Conservation (phyloP, 2,797 vertebrate genomes). For the Macroramphosus scolopax region DNA sequence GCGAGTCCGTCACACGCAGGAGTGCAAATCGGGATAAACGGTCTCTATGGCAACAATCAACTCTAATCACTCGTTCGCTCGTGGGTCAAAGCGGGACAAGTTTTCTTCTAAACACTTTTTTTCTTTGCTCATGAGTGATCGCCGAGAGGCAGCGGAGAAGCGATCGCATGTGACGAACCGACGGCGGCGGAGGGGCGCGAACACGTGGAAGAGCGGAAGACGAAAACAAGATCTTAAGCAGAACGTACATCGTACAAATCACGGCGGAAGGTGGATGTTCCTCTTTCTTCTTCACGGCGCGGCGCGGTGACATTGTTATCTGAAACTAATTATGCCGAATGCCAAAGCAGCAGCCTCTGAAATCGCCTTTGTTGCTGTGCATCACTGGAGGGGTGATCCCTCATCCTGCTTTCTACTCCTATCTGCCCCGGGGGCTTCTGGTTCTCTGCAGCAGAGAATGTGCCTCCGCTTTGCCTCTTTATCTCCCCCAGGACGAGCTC, state of each 20-base stretch:
- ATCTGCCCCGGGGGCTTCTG: slow-evolving; percentile 49
- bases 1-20: slow-evolving; percentile 36
- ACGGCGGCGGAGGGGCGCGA: slow-evolving; percentile 43
- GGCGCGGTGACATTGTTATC: slow-evolving; percentile 56
- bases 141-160: slow-evolving; percentile 26
- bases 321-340: slow-evolving; percentile 63
- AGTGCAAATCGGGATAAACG: slow-evolving; percentile 6
- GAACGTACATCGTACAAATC: too few relatives aligned
- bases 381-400: slow-evolving; percentile 66
- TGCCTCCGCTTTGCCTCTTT: slow-evolving; percentile 43
- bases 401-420: slow-evolving; percentile 57
- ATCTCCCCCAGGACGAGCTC: slow-evolving; percentile 39
- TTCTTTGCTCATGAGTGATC: slow-evolving; percentile 50
- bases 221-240: too few relatives aligned
- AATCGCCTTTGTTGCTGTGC: slow-evolving; percentile 63
- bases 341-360: slow-evolving; percentile 52
- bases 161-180: slow-evolving; percentile 48
- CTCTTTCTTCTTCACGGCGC: slow-evolving; percentile 3
- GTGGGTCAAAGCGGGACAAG: not conserved
- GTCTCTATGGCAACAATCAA: slow-evolving; percentile 34
- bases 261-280: slow-evolving; percentile 2
- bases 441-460: slow-evolving; percentile 36
- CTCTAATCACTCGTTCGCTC: slow-evolving; percentile 19
- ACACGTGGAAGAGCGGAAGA: too few relatives aligned
- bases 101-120: too few relatives aligned